Base-by-base conservation (phyloP, 2,797 vertebrate species). In the Leptodactylus fallax region DNA sequence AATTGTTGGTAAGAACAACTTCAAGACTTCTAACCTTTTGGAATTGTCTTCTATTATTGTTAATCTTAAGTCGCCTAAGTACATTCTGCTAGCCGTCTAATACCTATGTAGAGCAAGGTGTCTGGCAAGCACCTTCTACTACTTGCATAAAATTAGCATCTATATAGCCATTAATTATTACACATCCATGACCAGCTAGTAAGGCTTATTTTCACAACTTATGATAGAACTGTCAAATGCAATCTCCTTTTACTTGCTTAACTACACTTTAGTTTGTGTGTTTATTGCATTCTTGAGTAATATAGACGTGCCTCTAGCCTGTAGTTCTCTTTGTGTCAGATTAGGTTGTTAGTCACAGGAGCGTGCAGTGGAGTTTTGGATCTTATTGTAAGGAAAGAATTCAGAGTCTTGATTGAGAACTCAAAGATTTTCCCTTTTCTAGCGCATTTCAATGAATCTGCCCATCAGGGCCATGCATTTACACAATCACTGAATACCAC, bases 401-500 rank as follows among this genome's bases (percentile, higher is more conserved):
- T 77, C 11, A 13, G 45, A 45, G 74, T 17, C 13, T 45, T 79
- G 76, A 86, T 63, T 55, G 49, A 58, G 36, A 53, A 21, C 49
- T 79, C 76, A 78, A 21, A 19, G 10, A 8, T 67, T 71, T 51
- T 72, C 45, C 51, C 53, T 80, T 55, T 81, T 63, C 51, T 23
- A 17, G 65, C 11, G 4, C 61, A 36, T 71, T 23, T 65, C 58
- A 77, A 76, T 74, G 56, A 65, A 45, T 87, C 51, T 82, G 49
- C 36, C 69, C 79, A 51, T 82, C 36, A 56, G 69, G 16, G 36
- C 61, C 85, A 61, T 53, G 65, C 53, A 58, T 55, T 47, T 61
- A 23, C 67, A 76, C 78, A 87, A 74, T 76, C 13, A 27, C 56
- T 87, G 86, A 87, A 77, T 45, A 69, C 71, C 49, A 21, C 65